Percentiles rank a stretch among this genome's conserved stretches.
These are phyloP conservation scores for Acheta domesticus DNA, from an alignment of 2,888 invertebrate genomes.

Conservation along the genomic window DNA sequence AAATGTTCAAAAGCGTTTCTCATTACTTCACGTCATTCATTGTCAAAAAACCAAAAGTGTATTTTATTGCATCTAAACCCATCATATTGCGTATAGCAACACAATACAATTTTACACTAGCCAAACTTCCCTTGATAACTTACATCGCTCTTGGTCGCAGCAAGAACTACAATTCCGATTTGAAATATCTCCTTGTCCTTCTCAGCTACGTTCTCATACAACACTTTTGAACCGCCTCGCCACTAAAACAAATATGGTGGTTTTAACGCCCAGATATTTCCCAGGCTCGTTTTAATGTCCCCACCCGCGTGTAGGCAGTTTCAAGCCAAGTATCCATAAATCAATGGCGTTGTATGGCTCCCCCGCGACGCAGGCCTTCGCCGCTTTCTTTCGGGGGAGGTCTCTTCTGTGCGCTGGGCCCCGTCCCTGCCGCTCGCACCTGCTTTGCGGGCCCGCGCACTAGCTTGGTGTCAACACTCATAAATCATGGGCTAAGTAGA, in stretches of 20 bases:
- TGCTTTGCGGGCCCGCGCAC: neutral
- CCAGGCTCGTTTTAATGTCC: neutral
- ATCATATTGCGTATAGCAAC: too few relatives aligned
- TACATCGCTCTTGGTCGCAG: too few relatives aligned
- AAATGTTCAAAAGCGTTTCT: too few relatives aligned
- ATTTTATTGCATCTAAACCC: too few relatives aligned
- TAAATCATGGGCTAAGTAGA: neutral
- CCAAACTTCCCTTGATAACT: too few relatives aligned
- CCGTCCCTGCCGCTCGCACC: neutral
- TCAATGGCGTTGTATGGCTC: neutral
- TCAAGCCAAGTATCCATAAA: neutral
- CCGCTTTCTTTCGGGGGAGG: neutral
- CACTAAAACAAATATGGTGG: constrained; percentile 7
- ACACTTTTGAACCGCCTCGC: neutral
- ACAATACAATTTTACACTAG: too few relatives aligned
- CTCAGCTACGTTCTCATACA: too few relatives aligned
- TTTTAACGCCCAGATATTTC: neutral
- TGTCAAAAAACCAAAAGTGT: too few relatives aligned
- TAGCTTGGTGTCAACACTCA: neutral
- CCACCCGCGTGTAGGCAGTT: neutral
- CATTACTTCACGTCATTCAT: too few relatives aligned
- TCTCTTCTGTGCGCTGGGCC: neutral
- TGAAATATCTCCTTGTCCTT: too few relatives aligned
- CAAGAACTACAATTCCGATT: too few relatives aligned
- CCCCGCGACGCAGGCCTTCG: neutral